Evolutionary conservation across 2,888 invertebrate species (phyloP).

Genomic region (Orchesella flavescens): DNA sequence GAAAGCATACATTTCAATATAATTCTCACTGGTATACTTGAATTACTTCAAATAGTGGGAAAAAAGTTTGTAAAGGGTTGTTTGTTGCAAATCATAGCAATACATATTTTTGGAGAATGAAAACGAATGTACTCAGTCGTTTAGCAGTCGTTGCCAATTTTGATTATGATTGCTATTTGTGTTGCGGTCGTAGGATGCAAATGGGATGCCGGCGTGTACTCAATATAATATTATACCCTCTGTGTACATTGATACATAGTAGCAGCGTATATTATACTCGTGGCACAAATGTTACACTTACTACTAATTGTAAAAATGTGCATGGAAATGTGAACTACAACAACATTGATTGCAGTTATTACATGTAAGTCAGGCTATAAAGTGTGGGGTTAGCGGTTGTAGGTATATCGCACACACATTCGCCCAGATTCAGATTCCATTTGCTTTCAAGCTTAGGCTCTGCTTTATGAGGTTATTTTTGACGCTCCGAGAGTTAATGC

Average conservation of each 20-base stretch:
- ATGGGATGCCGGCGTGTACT: conserved; percentile 22
- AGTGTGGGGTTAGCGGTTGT: background rate
- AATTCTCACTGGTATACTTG: background rate
- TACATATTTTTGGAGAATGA: conserved; percentile 28
- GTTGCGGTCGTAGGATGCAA: conserved; percentile 50
- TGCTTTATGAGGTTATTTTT: conserved; percentile 27
- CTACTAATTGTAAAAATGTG: no score
- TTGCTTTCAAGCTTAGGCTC: background rate
- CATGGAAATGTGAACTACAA: background rate
- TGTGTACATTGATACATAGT: background rate
- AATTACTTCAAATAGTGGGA: conserved; percentile 9
- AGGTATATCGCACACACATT: background rate
- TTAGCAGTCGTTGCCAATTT: conserved; percentile 59
- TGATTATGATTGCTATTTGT: conserved; percentile 62
- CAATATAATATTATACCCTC: background rate
- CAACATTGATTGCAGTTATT: conserved; percentile 7
- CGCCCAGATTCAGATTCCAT: background rate
- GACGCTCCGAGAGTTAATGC: conserved; percentile 54
- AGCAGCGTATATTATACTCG: no score
- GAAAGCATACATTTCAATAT: no score
- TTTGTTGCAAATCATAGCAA: conserved; percentile 55
- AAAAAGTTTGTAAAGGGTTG: conserved; percentile 49
- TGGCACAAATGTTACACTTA: no score
- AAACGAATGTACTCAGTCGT: conserved; percentile 20
- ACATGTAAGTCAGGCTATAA: background rate